A percentile compares a stretch with the other conserved stretches of the same genome.
These are phyloP conservation scores for Podargus strigoides DNA, from an alignment of 2,797 vertebrate species.

Conservation along the genomic window DNA sequence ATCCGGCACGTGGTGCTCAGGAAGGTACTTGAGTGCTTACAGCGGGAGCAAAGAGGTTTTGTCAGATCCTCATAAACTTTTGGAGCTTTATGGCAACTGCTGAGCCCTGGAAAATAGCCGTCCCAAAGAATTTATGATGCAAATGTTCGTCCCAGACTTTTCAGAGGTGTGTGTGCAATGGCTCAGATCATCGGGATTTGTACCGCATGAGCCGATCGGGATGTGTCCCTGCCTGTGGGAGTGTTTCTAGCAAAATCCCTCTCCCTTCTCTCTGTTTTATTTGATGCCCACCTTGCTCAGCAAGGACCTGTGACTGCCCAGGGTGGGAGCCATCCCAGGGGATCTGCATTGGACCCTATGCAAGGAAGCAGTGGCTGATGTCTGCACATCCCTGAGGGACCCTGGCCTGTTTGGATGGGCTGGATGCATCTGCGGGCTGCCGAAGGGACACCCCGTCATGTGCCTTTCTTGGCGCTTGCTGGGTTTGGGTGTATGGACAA, in stretches of 20 bases:
- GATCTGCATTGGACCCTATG: accelerated
- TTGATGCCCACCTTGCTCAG: background rate
- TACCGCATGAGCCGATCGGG: background rate
- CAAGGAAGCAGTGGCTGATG: accelerated
- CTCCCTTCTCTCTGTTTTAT: background rate
- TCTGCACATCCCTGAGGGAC: accelerated
- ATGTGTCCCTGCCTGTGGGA: background rate
- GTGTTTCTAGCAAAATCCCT: background rate
- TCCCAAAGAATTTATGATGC: background rate
- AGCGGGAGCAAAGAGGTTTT: background rate
- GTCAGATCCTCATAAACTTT: background rate
- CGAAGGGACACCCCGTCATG: accelerated
- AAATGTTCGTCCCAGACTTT: background rate
- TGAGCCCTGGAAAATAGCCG: background rate
- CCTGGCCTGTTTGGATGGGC: background rate
- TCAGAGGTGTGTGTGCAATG: background rate
- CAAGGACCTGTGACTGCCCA: background rate
- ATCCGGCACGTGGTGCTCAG: background rate
- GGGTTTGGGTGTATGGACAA: accelerated
- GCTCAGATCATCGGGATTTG: background rate
- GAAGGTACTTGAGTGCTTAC: background rate
- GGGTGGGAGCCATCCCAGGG: background rate
- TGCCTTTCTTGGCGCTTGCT: accelerated
- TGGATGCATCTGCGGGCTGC: background rate
- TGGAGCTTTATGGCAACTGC: background rate